Base-by-base conservation (phyloP, 2,888 invertebrate genomes). In the Zelleria hepariella region DNA sequence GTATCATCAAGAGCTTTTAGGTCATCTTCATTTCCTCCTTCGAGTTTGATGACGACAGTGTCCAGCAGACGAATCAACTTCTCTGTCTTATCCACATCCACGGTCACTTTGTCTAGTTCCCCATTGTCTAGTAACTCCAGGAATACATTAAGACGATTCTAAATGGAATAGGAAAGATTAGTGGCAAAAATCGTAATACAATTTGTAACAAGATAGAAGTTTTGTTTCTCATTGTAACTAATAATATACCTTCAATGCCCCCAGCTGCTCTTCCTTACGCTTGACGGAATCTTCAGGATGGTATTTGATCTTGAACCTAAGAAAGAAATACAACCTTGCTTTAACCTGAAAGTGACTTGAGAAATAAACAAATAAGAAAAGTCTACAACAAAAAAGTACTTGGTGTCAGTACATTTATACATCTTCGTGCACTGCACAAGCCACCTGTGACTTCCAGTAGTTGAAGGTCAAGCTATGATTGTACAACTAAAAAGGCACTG, bases 301-400 rank as follows among this genome's bases (percentile, higher is more conserved):
- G 77, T 99, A 99, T 90, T 99, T 99, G 69, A 96, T 93, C 88
- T 98, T 98, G 92, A 99, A 99, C 99, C 99, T 99, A 88, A 61
- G 76, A 74, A 68, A 67, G 74, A 74, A 66, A 53, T 10, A 51
- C 8, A 51, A 23, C 10, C 18, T 21, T 7, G 23, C 23, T 20
- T 52, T n/a, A 58, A 32, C 58, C 25, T 54, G 10, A 5, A 10
- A 18, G 18, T 18, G 54, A 25, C 8, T 21, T 26, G n/a, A 8
- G 25, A 26, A 15, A 53, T 6, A 54, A 8, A 26, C 26, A 54
- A 25, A 51, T 20, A 25, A 55, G 42, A 54, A 26, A 48, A 21
- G 54, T 18, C 42, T 53, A 55, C 54, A 54, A 59, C 54, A 59
- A 27, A 58, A 58, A 52, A 49, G 7, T 49, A 21, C 20, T 49